Evolutionary conservation across 2,888 invertebrate genomes (phyloP).

Genomic region (Dione vanillae): DNA sequence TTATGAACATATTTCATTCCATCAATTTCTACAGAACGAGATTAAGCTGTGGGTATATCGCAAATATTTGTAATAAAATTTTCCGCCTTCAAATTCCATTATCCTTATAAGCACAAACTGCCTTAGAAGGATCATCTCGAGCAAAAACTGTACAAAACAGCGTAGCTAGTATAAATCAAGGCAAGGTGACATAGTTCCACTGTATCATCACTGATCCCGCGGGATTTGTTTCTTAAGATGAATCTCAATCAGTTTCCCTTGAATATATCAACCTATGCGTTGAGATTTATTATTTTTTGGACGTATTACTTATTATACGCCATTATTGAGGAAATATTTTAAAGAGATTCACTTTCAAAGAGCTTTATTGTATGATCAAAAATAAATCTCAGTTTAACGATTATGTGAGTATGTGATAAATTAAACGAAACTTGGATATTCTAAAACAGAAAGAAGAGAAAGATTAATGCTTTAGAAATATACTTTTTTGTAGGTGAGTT

Average conservation of each 20-base stretch:
- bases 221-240: slow-evolving; percentile 28
- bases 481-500: too few species aligned
- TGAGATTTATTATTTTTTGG: background rate
- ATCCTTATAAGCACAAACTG: background rate
- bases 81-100: background rate
- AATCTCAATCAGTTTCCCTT: slow-evolving; percentile 38
- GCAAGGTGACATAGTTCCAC: slow-evolving; percentile 36
- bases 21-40: too few species aligned
- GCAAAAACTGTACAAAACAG: slow-evolving; percentile 2
- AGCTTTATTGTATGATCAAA: too few species aligned
- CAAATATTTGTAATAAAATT: background rate
- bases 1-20: too few species aligned
- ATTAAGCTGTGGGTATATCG: background rate
- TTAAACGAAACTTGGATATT: too few species aligned
- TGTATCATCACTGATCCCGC: slow-evolving; percentile 33
- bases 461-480: too few species aligned
- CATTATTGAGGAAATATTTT: too few species aligned
- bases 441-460: too few species aligned
- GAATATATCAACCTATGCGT: background rate
- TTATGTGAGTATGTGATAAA: too few species aligned
- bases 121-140: slow-evolving; percentile 7
- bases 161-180: slow-evolving; percentile 18
- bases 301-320: background rate
- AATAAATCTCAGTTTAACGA: too few species aligned
- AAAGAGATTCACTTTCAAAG: too few species aligned